These are phyloP conservation scores for Paratilapia polleni DNA, from an alignment of 2,113 vertebrate species.

Conservation along the genomic window DNA sequence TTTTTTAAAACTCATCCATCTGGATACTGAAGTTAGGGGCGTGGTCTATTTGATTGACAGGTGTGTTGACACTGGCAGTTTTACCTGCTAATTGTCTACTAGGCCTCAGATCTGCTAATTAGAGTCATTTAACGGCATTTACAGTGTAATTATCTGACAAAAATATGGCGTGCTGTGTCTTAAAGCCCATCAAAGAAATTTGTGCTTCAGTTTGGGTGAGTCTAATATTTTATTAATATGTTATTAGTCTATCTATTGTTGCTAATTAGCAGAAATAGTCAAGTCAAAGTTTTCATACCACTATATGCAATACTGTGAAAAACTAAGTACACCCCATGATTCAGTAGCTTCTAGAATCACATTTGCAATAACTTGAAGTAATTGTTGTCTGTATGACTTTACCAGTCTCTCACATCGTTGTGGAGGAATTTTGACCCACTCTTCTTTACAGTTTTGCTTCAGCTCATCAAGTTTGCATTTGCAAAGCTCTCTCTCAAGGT, in stretches of 20 bases:
- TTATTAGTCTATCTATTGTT: not conserved
- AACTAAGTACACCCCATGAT: too few relatives aligned
- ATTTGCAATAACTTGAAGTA: not conserved
- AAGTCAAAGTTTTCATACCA: not conserved
- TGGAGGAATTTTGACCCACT: too few relatives aligned
- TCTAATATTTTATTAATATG: not conserved
- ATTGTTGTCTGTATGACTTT: not conserved
- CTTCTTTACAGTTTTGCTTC: too few relatives aligned
- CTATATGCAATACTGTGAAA: not conserved
- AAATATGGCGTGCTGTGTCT: not conserved
- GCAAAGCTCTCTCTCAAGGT: too few relatives aligned
- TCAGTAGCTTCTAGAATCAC: not conserved
- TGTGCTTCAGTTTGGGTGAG: not conserved
- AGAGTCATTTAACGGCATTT: not conserved
- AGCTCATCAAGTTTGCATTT: too few relatives aligned
- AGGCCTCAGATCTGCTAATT: not conserved
- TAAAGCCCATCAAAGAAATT: not conserved
- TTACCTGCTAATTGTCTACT: slow-evolving; percentile 1
- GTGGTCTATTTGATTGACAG: not conserved
- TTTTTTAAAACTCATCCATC: not conserved
- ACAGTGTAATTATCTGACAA: not conserved
- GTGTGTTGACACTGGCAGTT: not conserved
- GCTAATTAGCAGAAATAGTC: not conserved
- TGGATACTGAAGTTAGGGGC: not conserved
- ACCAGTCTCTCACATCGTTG: not conserved